Evolutionary conservation across 2,113 vertebrate genomes (phyloP).

Genomic region (Anarhynchus alexandrinus): DNA sequence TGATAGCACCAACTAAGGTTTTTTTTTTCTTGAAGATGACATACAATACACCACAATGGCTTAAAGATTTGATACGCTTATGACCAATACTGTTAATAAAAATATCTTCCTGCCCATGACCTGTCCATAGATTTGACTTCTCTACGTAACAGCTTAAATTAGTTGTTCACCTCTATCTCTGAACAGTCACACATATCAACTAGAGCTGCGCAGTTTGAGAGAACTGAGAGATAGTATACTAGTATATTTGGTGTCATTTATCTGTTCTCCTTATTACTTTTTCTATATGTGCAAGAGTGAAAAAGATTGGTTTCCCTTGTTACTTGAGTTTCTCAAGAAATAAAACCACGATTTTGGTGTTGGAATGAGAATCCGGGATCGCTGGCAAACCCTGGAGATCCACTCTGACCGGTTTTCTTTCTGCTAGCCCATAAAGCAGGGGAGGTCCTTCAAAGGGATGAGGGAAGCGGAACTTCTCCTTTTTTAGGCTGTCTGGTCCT

Average conservation of each 20-base stretch:
- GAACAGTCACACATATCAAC: background rate
- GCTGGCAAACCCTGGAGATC: background rate
- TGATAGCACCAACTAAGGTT: background rate
- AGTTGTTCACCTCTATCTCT: background rate
- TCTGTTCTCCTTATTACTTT: background rate
- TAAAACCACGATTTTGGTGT: background rate
- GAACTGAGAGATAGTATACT: background rate
- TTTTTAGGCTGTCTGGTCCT: background rate
- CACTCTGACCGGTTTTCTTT: background rate
- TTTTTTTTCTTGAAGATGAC: background rate
- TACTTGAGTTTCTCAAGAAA: background rate
- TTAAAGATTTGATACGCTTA: background rate
- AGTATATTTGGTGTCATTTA: background rate
- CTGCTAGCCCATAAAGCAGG: background rate
- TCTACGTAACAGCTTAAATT: background rate
- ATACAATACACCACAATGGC: background rate
- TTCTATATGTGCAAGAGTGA: background rate
- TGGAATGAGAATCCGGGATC: background rate
- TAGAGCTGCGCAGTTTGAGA: background rate
- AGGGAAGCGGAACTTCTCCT: background rate
- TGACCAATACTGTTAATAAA: background rate
- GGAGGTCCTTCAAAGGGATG: background rate
- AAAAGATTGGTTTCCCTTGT: background rate
- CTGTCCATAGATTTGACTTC: background rate
- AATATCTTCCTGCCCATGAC: background rate